Evolutionary conservation across 2,888 invertebrate species (phyloP).

Genomic region (Cinara cedri): DNA sequence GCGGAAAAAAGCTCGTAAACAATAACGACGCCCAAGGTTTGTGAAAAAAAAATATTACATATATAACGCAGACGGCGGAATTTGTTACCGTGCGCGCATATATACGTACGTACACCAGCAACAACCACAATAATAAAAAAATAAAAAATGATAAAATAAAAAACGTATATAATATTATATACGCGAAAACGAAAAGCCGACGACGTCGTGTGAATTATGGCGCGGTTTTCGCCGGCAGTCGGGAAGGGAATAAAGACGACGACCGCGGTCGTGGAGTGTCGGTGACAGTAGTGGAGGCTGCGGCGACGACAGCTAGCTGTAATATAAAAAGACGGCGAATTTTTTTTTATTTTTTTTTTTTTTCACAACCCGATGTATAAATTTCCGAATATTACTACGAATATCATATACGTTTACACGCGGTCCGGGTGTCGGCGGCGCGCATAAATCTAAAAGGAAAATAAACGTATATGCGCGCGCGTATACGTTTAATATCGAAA

Average conservation of each 20-base stretch:
- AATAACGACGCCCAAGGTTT: slow-evolving; percentile 24
- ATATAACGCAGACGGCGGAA: slow-evolving; percentile 1
- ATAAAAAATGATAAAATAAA: not conserved
- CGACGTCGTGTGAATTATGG: slow-evolving; percentile 38
- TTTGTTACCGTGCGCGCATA: slow-evolving; percentile 15
- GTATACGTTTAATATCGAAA: slow-evolving; percentile 36
- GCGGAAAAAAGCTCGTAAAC: slow-evolving; percentile 12
- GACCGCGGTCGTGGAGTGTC: no score
- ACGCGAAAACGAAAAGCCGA: slow-evolving; percentile 35
- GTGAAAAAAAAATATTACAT: not conserved
- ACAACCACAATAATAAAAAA: slow-evolving; percentile 28
- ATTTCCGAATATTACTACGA: slow-evolving; percentile 21
- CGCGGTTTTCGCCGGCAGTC: slow-evolving; percentile 19
- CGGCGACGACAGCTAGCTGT: no score
- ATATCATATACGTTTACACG: no score
- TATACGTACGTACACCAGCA: not conserved
- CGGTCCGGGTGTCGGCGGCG: slow-evolving; percentile 7
- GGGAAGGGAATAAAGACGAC: not conserved
- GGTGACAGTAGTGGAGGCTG: not conserved
- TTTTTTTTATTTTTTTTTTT: slow-evolving; percentile 8
- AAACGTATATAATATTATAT: no score
- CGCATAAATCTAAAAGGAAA: slow-evolving; percentile 44
- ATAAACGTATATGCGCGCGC: slow-evolving; percentile 9
- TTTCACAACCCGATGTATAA: slow-evolving; percentile 37
- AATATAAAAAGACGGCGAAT: not conserved